Percentiles rank a stretch among this genome's conserved stretches.
Evolutionary conservation across 1,140 invertebrate genomes (phyloP).

Genomic region (Leguminivora glycinivorella): DNA sequence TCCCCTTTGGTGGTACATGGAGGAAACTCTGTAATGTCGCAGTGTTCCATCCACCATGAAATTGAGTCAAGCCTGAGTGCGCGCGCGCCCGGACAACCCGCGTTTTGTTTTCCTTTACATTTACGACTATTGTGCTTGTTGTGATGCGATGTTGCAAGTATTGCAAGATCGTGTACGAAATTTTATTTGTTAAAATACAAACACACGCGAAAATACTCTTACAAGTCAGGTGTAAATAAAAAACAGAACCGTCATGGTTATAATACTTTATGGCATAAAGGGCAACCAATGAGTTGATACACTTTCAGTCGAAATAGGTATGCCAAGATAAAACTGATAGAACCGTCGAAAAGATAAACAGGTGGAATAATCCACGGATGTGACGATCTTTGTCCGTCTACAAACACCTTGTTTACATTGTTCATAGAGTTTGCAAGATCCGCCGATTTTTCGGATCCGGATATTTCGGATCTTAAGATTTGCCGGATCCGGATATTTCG

Average conservation of each 20-base stretch:
- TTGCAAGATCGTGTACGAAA: constrained; percentile 33
- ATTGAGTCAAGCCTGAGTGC: constrained; percentile 47
- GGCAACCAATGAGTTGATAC: too few species aligned
- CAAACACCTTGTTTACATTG: too few species aligned
- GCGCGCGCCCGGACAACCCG: constrained; percentile 38
- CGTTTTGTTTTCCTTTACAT: constrained; percentile 36
- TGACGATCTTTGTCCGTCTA: background rate
- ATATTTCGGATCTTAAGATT: too few species aligned
- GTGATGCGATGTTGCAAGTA: constrained; percentile 38
- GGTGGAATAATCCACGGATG: background rate
- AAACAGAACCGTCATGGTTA: too few species aligned
- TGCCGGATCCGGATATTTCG: too few species aligned
- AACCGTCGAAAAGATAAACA: too few species aligned
- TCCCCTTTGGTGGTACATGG: constrained; percentile 22
- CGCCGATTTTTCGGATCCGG: too few species aligned
- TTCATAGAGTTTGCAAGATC: too few species aligned
- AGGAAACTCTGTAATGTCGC: constrained; percentile 40
- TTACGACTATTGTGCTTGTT: constrained; percentile 43
- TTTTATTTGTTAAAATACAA: background rate
- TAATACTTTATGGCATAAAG: too few species aligned
- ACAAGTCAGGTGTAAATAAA: background rate
- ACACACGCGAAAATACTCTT: background rate
- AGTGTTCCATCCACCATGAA: constrained; percentile 42
- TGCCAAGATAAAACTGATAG: too few species aligned
- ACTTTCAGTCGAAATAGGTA: too few species aligned